Percentiles rank a stretch among this genome's conserved stretches.
Evolutionary conservation across 2,888 invertebrate species (phyloP).

Genomic region (Sesamia inferens): DNA sequence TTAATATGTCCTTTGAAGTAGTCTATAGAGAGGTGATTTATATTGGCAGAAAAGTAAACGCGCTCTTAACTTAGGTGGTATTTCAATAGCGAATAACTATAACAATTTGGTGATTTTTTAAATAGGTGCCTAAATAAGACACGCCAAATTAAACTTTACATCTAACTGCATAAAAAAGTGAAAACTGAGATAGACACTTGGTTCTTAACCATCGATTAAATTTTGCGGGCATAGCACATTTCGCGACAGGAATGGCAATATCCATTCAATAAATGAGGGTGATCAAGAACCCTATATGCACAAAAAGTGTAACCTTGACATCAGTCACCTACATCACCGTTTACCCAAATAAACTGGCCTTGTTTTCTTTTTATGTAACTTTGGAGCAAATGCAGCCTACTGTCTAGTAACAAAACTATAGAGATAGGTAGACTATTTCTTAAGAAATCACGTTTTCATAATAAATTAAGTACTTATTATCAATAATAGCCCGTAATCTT

Average conservation of each 20-base stretch:
- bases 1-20: too few relatives aligned
- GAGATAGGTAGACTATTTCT: not conserved
- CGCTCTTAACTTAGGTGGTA: too few relatives aligned
- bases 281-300: slow-evolving; percentile 17
- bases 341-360: slow-evolving; percentile 30
- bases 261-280: slow-evolving; percentile 14
- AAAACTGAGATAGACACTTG: too few relatives aligned
- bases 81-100: too few relatives aligned
- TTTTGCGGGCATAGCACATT: not conserved
- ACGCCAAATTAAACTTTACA: too few relatives aligned
- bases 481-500: slow-evolving; percentile 21
- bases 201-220: too few relatives aligned
- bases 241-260: not conserved
- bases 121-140: too few relatives aligned
- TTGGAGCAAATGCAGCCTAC: slow-evolving; percentile 13
- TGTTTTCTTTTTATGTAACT: slow-evolving; percentile 26
- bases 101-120: too few relatives aligned
- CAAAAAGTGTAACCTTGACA: slow-evolving; percentile 29
- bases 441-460: slow-evolving; percentile 5
- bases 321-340: not conserved
- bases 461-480: slow-evolving; percentile 13
- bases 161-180: too few relatives aligned
- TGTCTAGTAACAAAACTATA: slow-evolving; percentile 18
- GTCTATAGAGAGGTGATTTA: too few relatives aligned
- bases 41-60: too few relatives aligned